Conservation (phyloP, 2,888 invertebrate genomes). For the Dryocosmus kuriphilus region DNA sequence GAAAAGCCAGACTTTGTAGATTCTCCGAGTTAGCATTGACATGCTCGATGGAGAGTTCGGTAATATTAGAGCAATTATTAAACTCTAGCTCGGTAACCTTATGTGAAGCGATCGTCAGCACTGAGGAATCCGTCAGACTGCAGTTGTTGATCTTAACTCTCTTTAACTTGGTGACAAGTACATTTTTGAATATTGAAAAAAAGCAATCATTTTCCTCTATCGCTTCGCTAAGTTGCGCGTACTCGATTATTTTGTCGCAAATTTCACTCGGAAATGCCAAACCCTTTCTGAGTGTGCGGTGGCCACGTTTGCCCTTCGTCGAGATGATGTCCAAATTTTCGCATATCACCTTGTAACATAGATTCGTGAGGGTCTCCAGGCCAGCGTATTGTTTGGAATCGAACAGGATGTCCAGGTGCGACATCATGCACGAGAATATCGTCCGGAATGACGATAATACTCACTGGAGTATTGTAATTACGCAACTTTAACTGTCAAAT, state of each 20-base stretch:
- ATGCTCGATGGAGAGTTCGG: conserved; percentile 82
- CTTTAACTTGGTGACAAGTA: conserved; percentile 83
- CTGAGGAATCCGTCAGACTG: conserved; percentile 85
- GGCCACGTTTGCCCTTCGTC: conserved; percentile 63
- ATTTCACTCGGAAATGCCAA: conserved; percentile 85
- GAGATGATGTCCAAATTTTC: conserved; percentile 82
- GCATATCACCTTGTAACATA: conserved; percentile 83
- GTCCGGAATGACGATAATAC: conserved; percentile 42
- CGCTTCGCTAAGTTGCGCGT: conserved; percentile 79
- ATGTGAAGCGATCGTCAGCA: conserved; percentile 86
- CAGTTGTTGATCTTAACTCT: conserved; percentile 85
- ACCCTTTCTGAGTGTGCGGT: conserved; percentile 80
- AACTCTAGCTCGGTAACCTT: conserved; percentile 87
- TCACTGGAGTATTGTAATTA: conserved; percentile 52
- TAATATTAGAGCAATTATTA: conserved; percentile 85
- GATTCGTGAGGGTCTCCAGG: conserved; percentile 83
- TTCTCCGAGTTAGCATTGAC: conserved; percentile 86
- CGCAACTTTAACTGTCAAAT: conserved; percentile 65
- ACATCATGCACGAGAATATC: conserved; percentile 60
- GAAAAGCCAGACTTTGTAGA: conserved; percentile 85
- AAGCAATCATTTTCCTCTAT: conserved; percentile 83
- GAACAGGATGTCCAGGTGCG: conserved; percentile 68
- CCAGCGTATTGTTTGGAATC: conserved; percentile 67
- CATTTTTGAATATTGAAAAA: conserved; percentile 85
- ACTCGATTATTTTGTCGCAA: conserved; percentile 84